A percentile compares a stretch with the other conserved stretches of the same genome.
These are phyloP conservation scores for Rhagoletis zephyria DNA, from an alignment of 1,140 invertebrate species.

Conservation along the genomic window DNA sequence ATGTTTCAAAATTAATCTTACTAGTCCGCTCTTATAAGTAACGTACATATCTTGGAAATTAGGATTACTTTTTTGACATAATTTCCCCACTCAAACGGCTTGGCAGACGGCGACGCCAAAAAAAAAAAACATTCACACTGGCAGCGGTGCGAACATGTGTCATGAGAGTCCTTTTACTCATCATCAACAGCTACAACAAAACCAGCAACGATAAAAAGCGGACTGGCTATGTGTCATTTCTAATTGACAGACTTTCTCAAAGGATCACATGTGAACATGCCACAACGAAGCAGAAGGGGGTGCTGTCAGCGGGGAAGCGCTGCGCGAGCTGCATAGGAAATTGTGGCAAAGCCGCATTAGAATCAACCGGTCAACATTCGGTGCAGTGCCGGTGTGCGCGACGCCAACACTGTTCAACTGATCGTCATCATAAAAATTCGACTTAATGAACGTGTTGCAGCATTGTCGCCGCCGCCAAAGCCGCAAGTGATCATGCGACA, in stretches of 20 bases:
- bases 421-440: conserved; percentile 21
- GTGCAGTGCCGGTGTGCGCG: too few species aligned
- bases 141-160: conserved; percentile 21
- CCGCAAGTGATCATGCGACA: conserved; percentile 17
- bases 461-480: conserved; percentile 10
- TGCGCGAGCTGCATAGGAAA: not conserved
- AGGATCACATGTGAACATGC: conserved; percentile 41
- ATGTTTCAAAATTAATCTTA: too few species aligned
- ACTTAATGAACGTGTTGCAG: conserved; percentile 50
- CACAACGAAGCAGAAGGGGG: not conserved
- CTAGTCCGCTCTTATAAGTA: too few species aligned
- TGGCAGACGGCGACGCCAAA: not conserved
- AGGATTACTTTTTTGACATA: too few species aligned
- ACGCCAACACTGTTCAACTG: not conserved
- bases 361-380: too few species aligned
- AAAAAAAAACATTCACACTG: not conserved
- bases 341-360: not conserved
- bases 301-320: too few species aligned
- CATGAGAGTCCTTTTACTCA: conserved; percentile 16
- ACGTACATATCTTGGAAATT: too few species aligned
- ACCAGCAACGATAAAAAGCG: not conserved
- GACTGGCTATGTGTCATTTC: not conserved
- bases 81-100: too few species aligned
- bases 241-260: conserved; percentile 46
- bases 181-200: not conserved